Base-by-base conservation (phyloP, 2,888 invertebrate genomes). In the Caenorhabditis sinica region DNA sequence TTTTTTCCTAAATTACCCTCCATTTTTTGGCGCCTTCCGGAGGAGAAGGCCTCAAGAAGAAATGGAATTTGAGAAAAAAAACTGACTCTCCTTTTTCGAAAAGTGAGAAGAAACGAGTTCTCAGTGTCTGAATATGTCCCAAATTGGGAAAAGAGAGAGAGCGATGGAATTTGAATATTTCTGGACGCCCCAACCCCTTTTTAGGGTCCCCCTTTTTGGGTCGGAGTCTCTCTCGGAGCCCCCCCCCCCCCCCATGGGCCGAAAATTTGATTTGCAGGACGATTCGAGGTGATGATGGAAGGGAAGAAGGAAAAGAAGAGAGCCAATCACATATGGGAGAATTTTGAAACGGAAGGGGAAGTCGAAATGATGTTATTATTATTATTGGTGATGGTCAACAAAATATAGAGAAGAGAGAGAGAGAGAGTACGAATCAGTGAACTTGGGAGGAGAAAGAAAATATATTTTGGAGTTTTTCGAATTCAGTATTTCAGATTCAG, bases 11-110 rank as follows among this genome's bases (percentile, higher is more conserved):
- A 71, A 63, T 72, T 71, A 71, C 79, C 56, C 72, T 23, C 63
- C 65, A 56, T 61, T 79, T 79, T 71, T 79, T 79, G 53, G 76
- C 77, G 77, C 77, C 77, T 69, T 77, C 77, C 77, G 77, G 77
- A 28, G n/a, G 13, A 20, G 1, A 65, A 28, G 30, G 5, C 33
- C 33, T 8, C 33, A 4, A 11, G 13, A 40, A 74, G 74, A 74
- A 74, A 74, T 73, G 36, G 73, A 73, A 73, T 73, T 61, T 61
- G 8, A 23, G n/a, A 28, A 74, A 51, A n/a, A 36, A 33, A 53
- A 56, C 23, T 20, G 36, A 65, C 6, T 9, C 25, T 2, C 25
- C 1, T n/a, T 49, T 49, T n/a, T n/a, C n/a, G n/a, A n/a, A n/a
- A n/a, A n/a, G n/a, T n/a, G n/a, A n/a, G n/a, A n/a, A 20, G 53